Evolutionary conservation across 2,888 invertebrate genomes (phyloP).

Genomic region (Drosophila mimetica): DNA sequence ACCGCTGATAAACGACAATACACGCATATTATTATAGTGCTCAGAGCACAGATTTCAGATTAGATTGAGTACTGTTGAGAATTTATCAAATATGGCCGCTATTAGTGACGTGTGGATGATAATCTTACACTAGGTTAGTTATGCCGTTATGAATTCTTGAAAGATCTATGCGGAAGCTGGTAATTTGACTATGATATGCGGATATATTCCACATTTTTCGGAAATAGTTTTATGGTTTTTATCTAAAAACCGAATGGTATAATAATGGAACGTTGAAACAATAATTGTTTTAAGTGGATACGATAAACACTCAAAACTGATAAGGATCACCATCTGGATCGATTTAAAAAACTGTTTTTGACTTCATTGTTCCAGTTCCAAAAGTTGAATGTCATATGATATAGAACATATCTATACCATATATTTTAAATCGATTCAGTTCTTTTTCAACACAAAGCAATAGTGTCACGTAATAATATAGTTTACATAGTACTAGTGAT

Average conservation of each 20-base stretch:
- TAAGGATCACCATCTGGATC: slow-evolving; percentile 5
- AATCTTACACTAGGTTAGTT: slow-evolving; percentile 47
- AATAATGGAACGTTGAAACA: neutral
- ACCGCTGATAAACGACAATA: slow-evolving; percentile 40
- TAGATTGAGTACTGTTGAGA: slow-evolving; percentile 60
- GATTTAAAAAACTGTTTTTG: neutral
- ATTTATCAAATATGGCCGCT: slow-evolving; percentile 61
- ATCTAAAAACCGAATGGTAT: neutral
- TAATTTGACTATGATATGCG: neutral
- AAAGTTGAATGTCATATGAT: too few relatives aligned
- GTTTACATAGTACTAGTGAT: neutral
- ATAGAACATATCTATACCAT: neutral
- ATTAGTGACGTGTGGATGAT: slow-evolving; percentile 30
- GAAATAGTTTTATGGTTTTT: neutral
- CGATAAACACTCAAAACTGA: too few relatives aligned
- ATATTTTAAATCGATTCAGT: neutral
- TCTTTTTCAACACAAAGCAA: neutral
- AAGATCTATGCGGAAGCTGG: neutral
- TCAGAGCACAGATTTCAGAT: slow-evolving; percentile 37
- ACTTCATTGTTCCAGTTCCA: neutral
- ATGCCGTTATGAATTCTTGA: slow-evolving; percentile 3
- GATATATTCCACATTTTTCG: neutral
- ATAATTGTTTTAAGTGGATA: too few relatives aligned
- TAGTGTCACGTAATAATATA: neutral
- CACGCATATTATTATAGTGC: slow-evolving; percentile 17